Conservation (phyloP, 2,797 vertebrate genomes). For the Limosa lapponica region DNA sequence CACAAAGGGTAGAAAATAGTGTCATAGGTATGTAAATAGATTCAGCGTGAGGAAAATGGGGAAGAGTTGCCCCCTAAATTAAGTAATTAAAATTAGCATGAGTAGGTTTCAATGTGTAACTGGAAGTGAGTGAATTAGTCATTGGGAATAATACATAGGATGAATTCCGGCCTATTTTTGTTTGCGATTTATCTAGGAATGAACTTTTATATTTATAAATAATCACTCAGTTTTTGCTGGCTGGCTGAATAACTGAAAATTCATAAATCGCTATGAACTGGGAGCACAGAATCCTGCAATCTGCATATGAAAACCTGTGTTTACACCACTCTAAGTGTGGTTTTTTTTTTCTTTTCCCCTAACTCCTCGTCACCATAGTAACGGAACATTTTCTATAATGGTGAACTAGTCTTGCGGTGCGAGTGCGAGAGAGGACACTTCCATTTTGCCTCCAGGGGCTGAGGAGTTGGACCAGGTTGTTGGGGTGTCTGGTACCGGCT, state of each 20-base stretch:
- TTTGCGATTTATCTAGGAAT: not conserved
- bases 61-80: not conserved
- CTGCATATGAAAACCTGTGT: not conserved
- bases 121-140: not conserved
- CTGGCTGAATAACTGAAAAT: not conserved
- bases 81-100: not conserved
- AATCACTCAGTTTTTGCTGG: not conserved
- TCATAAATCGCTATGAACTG: not conserved
- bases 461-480: no score
- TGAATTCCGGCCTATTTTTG: not conserved
- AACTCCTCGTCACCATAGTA: not conserved
- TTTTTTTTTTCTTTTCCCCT: not conserved
- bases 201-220: not conserved
- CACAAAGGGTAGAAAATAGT: not conserved
- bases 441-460: not conserved
- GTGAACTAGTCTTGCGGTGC: not conserved
- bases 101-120: not conserved
- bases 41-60: not conserved
- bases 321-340: not conserved
- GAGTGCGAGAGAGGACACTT: not conserved
- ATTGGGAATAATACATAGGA: not conserved
- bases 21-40: not conserved
- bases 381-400: not conserved
- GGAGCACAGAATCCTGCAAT: not conserved
- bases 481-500: not conserved